Percentiles rank a stretch among this genome's conserved stretches.
Evolutionary conservation across 2,797 vertebrate species (phyloP).

Genomic region (Enteromius trimaculatus): DNA sequence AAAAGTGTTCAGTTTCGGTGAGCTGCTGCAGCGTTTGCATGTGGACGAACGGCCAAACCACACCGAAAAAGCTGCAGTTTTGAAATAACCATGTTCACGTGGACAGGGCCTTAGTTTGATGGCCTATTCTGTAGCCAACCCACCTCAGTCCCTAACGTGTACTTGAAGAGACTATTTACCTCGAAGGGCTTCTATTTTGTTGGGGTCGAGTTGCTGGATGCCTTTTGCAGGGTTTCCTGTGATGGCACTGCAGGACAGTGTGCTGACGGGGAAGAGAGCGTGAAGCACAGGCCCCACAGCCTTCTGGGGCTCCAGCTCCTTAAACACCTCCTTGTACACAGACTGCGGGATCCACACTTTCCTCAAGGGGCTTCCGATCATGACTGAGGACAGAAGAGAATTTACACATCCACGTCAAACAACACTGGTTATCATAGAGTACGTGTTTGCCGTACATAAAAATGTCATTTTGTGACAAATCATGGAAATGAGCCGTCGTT

Average conservation of each 20-base stretch:
- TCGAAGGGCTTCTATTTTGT: slow-evolving; percentile 55
- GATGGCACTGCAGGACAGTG: slow-evolving; percentile 42
- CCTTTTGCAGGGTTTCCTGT: slow-evolving; percentile 25
- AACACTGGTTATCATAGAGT: not conserved
- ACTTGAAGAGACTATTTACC: slow-evolving; percentile 20
- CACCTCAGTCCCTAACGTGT: not conserved
- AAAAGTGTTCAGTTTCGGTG: no score
- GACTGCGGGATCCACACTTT: slow-evolving; percentile 50
- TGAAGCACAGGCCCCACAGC: slow-evolving; percentile 42
- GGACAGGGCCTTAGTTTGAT: no score
- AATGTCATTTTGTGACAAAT: no score
- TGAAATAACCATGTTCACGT: no score
- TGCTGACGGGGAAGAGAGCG: slow-evolving; percentile 48
- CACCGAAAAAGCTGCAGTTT: no score
- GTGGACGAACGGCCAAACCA: no score
- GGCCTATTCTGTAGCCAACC: not conserved
- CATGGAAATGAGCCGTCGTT: no score
- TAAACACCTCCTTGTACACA: slow-evolving; percentile 51
- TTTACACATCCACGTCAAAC: not conserved
- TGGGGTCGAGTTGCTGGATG: slow-evolving; percentile 46
- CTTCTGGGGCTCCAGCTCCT: slow-evolving; percentile 47
- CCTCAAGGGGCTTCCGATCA: slow-evolving; percentile 51
- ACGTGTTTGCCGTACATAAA: no score
- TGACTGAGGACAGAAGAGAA: slow-evolving; percentile 24
- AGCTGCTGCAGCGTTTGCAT: no score